Percentiles rank a stretch among this genome's conserved stretches.
Conservation (phyloP, 2,888 invertebrate species). For the Tuta absoluta region DNA sequence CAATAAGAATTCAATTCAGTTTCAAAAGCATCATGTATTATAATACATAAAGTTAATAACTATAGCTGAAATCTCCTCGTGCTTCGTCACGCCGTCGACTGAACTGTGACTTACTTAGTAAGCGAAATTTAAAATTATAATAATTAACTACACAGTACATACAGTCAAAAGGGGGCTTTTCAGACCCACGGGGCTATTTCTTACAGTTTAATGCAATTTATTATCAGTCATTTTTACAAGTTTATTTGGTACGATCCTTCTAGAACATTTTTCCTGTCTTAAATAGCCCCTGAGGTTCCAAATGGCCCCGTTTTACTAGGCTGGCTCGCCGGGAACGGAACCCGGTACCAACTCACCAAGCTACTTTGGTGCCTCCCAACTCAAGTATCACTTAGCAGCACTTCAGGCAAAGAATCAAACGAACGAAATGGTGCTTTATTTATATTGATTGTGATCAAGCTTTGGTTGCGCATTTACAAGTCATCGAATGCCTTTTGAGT, state of each 20-base stretch:
- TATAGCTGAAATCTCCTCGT: slow-evolving; percentile 70
- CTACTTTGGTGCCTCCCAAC: slow-evolving; percentile 61
- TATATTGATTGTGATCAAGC: slow-evolving; percentile 50
- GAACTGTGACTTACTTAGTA: slow-evolving; percentile 73
- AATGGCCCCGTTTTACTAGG: slow-evolving; percentile 2
- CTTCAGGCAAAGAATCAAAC: slow-evolving; percentile 54
- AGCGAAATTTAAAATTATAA: slow-evolving; percentile 74
- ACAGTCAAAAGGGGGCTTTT: slow-evolving; percentile 29
- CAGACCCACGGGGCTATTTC: not conserved
- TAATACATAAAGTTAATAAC: slow-evolving; percentile 77
- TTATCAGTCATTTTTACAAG: not conserved
- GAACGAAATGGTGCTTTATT: slow-evolving; percentile 55
- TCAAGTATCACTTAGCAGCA: slow-evolving; percentile 51
- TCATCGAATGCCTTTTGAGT: not conserved
- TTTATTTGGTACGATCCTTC: not conserved
- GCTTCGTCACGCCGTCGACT: slow-evolving; percentile 70
- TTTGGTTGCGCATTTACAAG: slow-evolving; percentile 33
- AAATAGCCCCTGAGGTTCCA: not conserved
- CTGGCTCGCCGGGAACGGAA: slow-evolving; percentile 20
- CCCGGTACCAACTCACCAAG: slow-evolving; percentile 37
- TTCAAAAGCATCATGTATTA: slow-evolving; percentile 78
- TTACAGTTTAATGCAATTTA: not conserved
- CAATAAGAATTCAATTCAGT: slow-evolving; percentile 79
- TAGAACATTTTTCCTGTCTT: not conserved
- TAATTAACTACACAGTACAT: slow-evolving; percentile 49